Base-by-base conservation (phyloP, 1,140 invertebrate genomes). In the Drosophila nigrodunni region DNA sequence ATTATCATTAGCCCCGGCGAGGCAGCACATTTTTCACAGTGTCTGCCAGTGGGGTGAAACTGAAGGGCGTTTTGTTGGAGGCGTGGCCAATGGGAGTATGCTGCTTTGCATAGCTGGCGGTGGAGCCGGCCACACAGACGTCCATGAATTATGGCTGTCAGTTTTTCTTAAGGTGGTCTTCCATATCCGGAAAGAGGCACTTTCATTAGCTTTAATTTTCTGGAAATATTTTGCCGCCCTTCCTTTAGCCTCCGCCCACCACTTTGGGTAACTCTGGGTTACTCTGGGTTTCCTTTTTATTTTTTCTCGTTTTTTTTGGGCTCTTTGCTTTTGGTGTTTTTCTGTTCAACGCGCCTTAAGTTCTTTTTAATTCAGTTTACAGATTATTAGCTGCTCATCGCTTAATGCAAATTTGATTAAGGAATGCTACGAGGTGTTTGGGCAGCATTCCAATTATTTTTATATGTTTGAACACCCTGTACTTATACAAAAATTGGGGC, bases 131-230 rank as follows among this genome's bases (percentile, higher is more conserved):
- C 49, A 58, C 46, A 58, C 55, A 67, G 76, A 77, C 62, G 80
- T 37, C 52, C 87, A 91, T 90, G 88, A 90, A 88, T 85, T 90
- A 90, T 90, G 80, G 82, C 68, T 79, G 76, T 71, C 83, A 85
- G 88, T 90, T 78, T 85, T 91, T 91, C 88, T 77, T 83, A 69
- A 87, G 83, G 83, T 88, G 74, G 54, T 71, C 43, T 50, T 68
- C 41, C 43, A 18, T 30, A 39, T 49, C 60, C 35, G 9, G 34
- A 37, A 44, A 30, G 41, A 79, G 80, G 76, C 78, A 86, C 88
- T 91, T 91, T 91, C 89, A 91, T 91, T 91, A 91, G 89, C 89
- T 89, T 91, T 78, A 91, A 91, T 91, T 91, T 91, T 82, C 72
- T 81, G 77, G 77, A 91, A 91, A 82, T 91, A 91, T 91, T 90